These are phyloP conservation scores for Bothrops alternatus DNA, from an alignment of 2,797 vertebrate species.

Conservation along the genomic window DNA sequence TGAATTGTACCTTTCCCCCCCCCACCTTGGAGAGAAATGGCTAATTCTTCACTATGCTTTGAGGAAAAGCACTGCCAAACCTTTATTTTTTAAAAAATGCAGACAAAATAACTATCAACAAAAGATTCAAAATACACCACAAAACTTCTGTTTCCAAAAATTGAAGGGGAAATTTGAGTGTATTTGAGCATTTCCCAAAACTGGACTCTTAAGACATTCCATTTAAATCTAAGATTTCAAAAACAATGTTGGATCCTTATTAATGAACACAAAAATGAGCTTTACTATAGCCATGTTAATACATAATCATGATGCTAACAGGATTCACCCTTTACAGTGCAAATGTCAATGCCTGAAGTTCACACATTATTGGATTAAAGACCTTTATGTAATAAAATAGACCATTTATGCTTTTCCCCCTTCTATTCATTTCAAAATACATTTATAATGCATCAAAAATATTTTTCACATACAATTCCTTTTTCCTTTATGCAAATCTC, in stretches of 20 bases:
- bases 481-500: constrained; percentile 30
- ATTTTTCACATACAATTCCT: constrained; percentile 64
- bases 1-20: background rate
- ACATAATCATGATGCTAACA: constrained; percentile 7
- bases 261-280: background rate
- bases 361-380: constrained; percentile 45
- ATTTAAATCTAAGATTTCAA: background rate
- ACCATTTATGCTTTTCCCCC: constrained; percentile 50
- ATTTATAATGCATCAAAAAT: constrained; percentile 74
- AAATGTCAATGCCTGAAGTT: constrained; percentile 58
- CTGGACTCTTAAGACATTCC: background rate
- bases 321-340: constrained; percentile 48
- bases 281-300: background rate
- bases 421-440: constrained; percentile 68
- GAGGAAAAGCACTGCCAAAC: constrained; percentile 11
- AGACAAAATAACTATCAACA: background rate
- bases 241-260: background rate
- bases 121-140: background rate
- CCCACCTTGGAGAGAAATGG: constrained; percentile 13
- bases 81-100: background rate
- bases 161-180: background rate
- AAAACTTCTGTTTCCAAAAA: background rate
- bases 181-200: constrained; percentile 12
- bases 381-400: constrained; percentile 70
- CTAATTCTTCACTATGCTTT: background rate